Percentiles rank a stretch among this genome's conserved stretches.
Conservation (phyloP, 2,113 vertebrate species). For the Leuciscus idus region DNA sequence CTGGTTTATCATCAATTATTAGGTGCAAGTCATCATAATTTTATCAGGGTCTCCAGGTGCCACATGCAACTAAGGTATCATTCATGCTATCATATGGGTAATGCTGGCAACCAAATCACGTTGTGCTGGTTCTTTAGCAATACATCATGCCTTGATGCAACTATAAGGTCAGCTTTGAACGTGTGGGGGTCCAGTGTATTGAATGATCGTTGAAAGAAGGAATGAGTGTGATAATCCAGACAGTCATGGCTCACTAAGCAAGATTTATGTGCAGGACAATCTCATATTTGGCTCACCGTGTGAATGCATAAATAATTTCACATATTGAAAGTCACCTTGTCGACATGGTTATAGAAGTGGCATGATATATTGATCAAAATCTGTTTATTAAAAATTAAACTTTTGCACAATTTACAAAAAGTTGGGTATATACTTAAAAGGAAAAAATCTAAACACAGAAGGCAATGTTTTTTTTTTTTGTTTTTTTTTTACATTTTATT, state of each 20-base stretch:
- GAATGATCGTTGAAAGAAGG: constrained; percentile 37
- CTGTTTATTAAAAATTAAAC: not conserved
- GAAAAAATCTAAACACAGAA: too few relatives aligned
- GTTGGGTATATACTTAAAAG: not conserved
- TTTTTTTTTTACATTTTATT: too few relatives aligned
- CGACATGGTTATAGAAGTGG: constrained; percentile 2
- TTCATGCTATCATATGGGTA: not conserved
- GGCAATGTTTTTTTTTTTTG: too few relatives aligned
- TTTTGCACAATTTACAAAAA: not conserved
- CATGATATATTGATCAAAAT: not conserved
- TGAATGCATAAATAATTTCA: constrained; percentile 32
- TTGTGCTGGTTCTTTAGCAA: constrained; percentile 15
- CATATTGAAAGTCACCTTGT: constrained; percentile 51
- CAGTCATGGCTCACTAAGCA: constrained; percentile 46
- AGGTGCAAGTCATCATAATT: constrained; percentile 36
- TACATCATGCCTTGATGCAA: constrained; percentile 43
- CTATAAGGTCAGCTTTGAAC: constrained; percentile 30
- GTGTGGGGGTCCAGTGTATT: constrained; percentile 18
- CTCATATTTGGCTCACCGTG: constrained; percentile 19
- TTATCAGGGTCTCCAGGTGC: constrained; percentile 20
- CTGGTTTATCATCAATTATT: constrained; percentile 40
- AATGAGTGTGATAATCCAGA: constrained; percentile 43
- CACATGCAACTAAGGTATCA: not conserved
- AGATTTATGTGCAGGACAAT: constrained; percentile 44
- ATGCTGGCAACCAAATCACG: constrained; percentile 18